Conservation (phyloP, 2,797 vertebrate genomes). For the Coendou prehensilis region DNA sequence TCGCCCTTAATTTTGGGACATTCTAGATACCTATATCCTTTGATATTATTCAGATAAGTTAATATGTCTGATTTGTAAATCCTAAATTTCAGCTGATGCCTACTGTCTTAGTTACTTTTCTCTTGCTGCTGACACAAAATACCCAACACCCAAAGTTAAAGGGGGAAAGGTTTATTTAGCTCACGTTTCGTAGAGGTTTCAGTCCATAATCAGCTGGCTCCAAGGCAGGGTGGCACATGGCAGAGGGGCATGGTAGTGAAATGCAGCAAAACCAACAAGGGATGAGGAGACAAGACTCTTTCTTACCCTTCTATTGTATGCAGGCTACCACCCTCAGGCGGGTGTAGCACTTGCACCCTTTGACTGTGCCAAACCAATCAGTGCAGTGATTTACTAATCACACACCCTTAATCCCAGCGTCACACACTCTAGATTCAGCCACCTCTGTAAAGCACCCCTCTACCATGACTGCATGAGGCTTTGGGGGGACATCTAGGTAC, state of each 20-base stretch:
- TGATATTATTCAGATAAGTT: constrained; percentile 12
- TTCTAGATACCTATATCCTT: not conserved
- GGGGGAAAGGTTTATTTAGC: not conserved
- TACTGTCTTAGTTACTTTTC: not conserved
- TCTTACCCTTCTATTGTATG: not conserved
- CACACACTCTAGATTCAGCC: not conserved
- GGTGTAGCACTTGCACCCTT: not conserved
- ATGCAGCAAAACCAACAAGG: not conserved
- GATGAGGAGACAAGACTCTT: not conserved
- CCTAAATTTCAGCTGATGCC: not conserved
- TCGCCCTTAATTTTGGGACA: not conserved
- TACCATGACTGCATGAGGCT: not conserved
- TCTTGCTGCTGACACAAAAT: not conserved
- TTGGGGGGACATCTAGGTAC: not conserved
- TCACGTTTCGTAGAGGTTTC: not conserved
- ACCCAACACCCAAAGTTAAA: not conserved
- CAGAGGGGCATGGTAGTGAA: not conserved
- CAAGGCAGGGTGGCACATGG: not conserved
- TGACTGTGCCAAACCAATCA: not conserved
- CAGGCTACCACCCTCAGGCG: not conserved
- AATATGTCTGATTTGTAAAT: not conserved
- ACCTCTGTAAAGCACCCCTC: not conserved
- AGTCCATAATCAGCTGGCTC: not conserved
- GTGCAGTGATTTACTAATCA: not conserved
- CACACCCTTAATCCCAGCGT: not conserved